These are phyloP conservation scores for Eupithecia abbreviata DNA, from an alignment of 2,888 invertebrate genomes.

Conservation along the genomic window DNA sequence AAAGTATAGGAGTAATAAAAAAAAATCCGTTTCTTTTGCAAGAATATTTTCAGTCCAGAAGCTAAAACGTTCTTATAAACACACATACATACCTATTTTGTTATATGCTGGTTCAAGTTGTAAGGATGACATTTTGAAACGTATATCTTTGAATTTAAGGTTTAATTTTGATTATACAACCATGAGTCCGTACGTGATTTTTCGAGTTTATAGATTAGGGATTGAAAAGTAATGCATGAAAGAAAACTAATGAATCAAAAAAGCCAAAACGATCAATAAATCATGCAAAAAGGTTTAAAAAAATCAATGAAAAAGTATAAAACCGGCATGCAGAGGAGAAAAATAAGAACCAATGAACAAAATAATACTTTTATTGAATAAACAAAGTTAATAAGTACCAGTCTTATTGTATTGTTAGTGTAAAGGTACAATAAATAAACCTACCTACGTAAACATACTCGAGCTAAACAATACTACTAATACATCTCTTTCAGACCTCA, in stretches of 20 bases:
- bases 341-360: conserved; percentile 67
- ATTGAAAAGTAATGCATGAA: not conserved
- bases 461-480: conserved; percentile 29
- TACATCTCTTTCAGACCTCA: conserved; percentile 5
- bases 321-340: conserved; percentile 53
- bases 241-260: conserved; percentile 17
- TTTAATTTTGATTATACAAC: not conserved
- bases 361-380: conserved; percentile 74
- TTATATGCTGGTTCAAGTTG: not conserved
- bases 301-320: conserved; percentile 33
- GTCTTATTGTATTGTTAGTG: conserved; percentile 68
- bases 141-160: not conserved
- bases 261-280: conserved; percentile 15
- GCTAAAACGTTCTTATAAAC: not conserved
- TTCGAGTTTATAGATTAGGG: not conserved
- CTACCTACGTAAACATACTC: conserved; percentile 33
- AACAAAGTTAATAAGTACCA: conserved; percentile 59
- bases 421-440: conserved; percentile 45
- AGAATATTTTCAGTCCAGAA: not conserved
- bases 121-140: not conserved
- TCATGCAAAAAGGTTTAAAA: conserved; percentile 22
- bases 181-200: not conserved
- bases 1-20: too few relatives aligned
- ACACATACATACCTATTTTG: conserved; percentile 8
- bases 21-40: not conserved